Percentiles rank a stretch among this genome's conserved stretches.
Evolutionary conservation across 2,113 vertebrate genomes (phyloP).

Genomic region (Dryoscopus gambensis): DNA sequence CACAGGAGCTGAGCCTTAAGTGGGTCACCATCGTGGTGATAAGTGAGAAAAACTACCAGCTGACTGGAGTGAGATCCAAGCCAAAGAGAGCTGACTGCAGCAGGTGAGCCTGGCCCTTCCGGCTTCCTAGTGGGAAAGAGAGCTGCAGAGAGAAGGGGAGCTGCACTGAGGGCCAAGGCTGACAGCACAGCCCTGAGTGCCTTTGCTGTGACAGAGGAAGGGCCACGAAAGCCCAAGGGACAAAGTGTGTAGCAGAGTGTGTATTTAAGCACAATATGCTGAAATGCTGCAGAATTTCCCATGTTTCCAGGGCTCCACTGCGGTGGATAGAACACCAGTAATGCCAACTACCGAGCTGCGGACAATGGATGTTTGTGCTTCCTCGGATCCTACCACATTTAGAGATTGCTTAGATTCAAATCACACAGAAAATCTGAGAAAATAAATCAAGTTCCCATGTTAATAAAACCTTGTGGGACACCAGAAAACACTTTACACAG

Average conservation of each 20-base stretch:
- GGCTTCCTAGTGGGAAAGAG: background rate
- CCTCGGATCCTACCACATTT: background rate
- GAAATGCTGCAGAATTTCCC: background rate
- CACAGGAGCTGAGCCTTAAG: background rate
- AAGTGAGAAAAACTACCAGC: background rate
- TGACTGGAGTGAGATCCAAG: background rate
- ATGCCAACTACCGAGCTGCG: background rate
- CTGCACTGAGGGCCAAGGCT: background rate
- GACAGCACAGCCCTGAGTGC: background rate
- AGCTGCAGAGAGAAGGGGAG: background rate
- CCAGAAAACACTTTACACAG: background rate
- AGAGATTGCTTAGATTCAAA: background rate
- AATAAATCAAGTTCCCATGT: background rate
- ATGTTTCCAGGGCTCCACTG: background rate
- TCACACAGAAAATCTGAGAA: background rate
- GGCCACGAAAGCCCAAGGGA: background rate
- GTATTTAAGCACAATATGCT: background rate
- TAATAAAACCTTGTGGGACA: background rate
- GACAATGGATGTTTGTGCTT: background rate
- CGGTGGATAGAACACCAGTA: background rate
- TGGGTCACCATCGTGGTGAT: background rate
- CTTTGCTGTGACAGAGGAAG: background rate
- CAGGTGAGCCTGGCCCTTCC: background rate
- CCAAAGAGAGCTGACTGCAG: background rate
- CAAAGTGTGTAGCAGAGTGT: fast-evolving